Evolutionary conservation across 1,140 invertebrate genomes (phyloP).

Genomic region (Halotydeus destructor): DNA sequence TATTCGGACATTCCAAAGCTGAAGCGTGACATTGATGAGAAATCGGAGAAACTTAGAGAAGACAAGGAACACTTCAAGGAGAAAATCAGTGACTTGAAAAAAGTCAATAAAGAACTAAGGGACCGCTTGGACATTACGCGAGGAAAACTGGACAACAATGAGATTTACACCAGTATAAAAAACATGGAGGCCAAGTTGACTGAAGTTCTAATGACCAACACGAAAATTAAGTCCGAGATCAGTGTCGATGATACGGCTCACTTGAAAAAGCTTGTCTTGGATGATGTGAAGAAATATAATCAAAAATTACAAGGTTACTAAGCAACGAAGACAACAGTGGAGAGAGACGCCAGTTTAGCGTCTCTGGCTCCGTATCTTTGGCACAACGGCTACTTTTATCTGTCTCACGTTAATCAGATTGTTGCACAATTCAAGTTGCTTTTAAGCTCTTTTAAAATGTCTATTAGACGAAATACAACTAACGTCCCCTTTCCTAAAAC

Average conservation of each 20-base stretch:
- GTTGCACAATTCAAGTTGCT: too few species aligned
- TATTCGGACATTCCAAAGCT: constrained; percentile 9
- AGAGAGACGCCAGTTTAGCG: not conserved
- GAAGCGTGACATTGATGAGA: constrained; percentile 5
- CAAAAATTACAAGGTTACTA: constrained; percentile 12
- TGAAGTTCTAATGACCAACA: constrained; percentile 3
- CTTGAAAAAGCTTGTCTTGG: constrained; percentile 8
- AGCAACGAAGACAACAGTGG: not conserved
- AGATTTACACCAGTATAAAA: not conserved
- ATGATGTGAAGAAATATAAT: constrained; percentile 12
- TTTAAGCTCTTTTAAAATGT: too few species aligned
- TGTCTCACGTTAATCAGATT: too few species aligned
- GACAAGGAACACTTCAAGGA: constrained; percentile 1
- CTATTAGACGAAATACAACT: too few species aligned
- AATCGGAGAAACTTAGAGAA: not conserved
- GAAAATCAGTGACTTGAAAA: not conserved
- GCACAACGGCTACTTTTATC: not conserved
- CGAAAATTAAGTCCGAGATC: constrained; percentile 2
- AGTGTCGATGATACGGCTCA: constrained; percentile 2
- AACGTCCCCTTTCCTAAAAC: too few species aligned
- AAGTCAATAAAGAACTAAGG: not conserved
- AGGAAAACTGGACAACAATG: constrained; percentile 4
- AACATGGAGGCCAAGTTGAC: constrained; percentile 6
- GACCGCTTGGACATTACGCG: not conserved
- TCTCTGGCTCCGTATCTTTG: not conserved